Conservation (phyloP, 2,113 vertebrate genomes). For the Castor canadensis region DNA sequence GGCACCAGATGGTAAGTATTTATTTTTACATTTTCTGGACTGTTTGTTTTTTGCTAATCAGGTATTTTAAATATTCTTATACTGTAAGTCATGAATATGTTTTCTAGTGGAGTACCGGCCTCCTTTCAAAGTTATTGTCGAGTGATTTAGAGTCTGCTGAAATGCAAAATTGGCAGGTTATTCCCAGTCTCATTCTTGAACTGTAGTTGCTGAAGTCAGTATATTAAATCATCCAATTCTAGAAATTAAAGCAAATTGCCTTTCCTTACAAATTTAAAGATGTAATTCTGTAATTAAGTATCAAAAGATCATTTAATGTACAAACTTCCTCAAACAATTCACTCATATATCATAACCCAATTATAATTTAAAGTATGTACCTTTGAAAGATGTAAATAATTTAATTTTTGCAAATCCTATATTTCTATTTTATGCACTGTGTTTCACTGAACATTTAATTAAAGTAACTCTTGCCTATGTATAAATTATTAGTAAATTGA, state of each 20-base stretch:
- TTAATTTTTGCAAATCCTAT: constrained; percentile 43
- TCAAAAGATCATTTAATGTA: constrained; percentile 54
- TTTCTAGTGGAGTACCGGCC: background rate
- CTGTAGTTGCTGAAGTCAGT: constrained; percentile 13
- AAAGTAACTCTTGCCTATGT: constrained; percentile 28
- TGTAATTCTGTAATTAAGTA: constrained; percentile 42
- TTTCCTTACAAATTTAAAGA: constrained; percentile 51
- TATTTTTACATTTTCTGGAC: background rate
- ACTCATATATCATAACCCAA: constrained; percentile 16
- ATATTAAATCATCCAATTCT: constrained; percentile 37
- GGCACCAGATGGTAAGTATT: background rate
- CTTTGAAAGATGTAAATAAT: constrained; percentile 56
- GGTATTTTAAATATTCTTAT: constrained; percentile 23
- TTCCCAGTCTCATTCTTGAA: constrained; percentile 27
- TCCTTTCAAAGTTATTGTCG: background rate
- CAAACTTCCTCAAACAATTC: constrained; percentile 45
- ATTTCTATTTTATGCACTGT: constrained; percentile 56
- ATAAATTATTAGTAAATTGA: constrained; percentile 64
- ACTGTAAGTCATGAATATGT: background rate
- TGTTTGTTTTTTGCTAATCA: background rate
- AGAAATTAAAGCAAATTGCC: constrained; percentile 51
- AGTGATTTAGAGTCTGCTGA: constrained; percentile 37
- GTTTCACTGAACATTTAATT: constrained; percentile 54
- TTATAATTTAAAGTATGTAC: constrained; percentile 52
- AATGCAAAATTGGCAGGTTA: background rate